Percentiles rank a stretch among this genome's conserved stretches.
phyloP scores from a whole-genome alignment of 2,888 invertebrate species.

The Chloroclysta siterata region DNA sequence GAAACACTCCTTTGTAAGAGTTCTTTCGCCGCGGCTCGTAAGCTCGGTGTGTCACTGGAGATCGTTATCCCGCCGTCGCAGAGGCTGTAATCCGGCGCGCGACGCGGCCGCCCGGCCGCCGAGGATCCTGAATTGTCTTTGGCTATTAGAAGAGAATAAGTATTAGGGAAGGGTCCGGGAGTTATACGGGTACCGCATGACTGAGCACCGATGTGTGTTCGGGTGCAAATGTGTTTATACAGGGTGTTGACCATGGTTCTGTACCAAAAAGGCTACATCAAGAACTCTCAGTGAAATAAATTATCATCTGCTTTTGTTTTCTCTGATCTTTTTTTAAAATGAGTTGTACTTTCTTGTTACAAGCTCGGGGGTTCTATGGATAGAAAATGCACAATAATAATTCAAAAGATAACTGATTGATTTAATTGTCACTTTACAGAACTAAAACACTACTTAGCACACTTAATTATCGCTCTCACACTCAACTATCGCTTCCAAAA shows the following conservation, averaged over 20 bases:
- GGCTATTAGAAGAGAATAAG: slow-evolving; percentile 29
- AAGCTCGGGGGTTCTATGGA: no score
- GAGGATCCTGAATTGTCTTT: slow-evolving; percentile 23
- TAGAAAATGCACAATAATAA: no score
- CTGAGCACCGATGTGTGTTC: slow-evolving; percentile 19
- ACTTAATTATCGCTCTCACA: no score
- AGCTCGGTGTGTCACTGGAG: slow-evolving; percentile 10
- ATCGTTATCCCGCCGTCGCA: slow-evolving; percentile 14
- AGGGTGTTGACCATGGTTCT: background rate
- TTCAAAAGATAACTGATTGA: no score
- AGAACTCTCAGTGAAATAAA: background rate
- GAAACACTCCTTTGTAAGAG: slow-evolving; percentile 21
- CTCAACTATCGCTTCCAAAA: no score
- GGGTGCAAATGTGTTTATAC: slow-evolving; percentile 1
- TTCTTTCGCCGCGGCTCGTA: background rate
- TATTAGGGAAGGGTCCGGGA: slow-evolving; percentile 25
- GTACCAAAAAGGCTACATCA: background rate
- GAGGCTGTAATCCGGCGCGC: slow-evolving; percentile 16
- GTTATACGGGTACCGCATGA: slow-evolving; percentile 21
- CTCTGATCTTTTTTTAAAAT: no score
- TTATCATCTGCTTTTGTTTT: background rate
- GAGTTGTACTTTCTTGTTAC: no score
- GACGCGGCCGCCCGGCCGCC: slow-evolving; percentile 2
- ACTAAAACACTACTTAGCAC: no score
- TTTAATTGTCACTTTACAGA: no score